Base-by-base conservation (phyloP, 1,140 invertebrate species). In the Amphibalanus amphitrite region DNA sequence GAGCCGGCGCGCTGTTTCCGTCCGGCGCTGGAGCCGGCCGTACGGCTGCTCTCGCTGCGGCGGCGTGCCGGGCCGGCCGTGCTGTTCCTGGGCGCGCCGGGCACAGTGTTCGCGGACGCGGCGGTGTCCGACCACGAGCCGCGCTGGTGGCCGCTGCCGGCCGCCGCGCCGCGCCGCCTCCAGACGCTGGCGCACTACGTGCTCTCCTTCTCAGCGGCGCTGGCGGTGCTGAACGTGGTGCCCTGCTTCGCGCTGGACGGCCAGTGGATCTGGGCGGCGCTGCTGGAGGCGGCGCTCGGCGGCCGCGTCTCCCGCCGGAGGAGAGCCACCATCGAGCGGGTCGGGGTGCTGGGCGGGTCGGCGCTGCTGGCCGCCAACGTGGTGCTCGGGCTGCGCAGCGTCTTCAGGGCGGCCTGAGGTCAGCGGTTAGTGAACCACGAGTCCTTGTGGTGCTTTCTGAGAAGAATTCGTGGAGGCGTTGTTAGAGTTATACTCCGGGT, bases 231-330 rank as follows among this genome's bases (percentile, higher is more conserved):
- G 28, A 98, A 98, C 83, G 86, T 94, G 10, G 85, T 98, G 33
- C 95, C 95, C 4, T 95, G 93, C 80, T 92, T 93, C 79, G 90
- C 87, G 74, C 87, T 97, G 74, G 95, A 98, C 84, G 95, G 95
- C 3, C 87, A 95, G 77, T 88, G 90, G 79, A 95, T 96, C 71
- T 85, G 87, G 72, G 83, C 82, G 74, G 83, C 85, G 72, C 76
- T 85, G 71, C 80, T 84, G 71, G 80, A 86, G 47, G 47, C 47
- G 47, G 47, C 47, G 6, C 6, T 59, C 13, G 47, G 13, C 47
- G 47, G 47, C 47, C 6, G 47, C 17, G 47, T 59, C 47, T 3
- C 10, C 47, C 6, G 47, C 10, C 6, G 47, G 47, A 20, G 47
- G 17, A 13, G 47, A 1, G 47, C 47, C 10, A 13, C 10, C 10